A percentile compares a stretch with the other conserved stretches of the same genome.
Conservation (phyloP, 2,888 invertebrate species). For the Pandemis corylana region DNA sequence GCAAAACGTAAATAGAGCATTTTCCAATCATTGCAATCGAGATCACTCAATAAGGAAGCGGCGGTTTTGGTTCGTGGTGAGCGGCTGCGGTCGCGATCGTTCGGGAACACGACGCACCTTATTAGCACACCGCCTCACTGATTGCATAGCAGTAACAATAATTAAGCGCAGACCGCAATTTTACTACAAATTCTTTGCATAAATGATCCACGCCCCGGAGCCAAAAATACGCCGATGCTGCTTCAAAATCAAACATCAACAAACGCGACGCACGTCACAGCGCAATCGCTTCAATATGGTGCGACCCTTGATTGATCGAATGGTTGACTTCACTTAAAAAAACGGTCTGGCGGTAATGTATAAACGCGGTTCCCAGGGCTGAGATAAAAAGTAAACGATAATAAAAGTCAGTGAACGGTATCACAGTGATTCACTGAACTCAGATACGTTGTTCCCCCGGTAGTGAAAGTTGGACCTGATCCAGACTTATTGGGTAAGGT, state of each 20-base stretch:
- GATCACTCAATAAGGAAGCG: conserved; percentile 70
- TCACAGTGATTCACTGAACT: conserved; percentile 56
- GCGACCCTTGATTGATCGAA: neutral
- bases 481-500: conserved; percentile 18
- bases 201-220: neutral
- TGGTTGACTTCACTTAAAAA: conserved; percentile 20
- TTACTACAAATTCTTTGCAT: conserved; percentile 1
- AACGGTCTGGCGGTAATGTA: conserved; percentile 47
- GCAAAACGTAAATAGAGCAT: conserved; percentile 35
- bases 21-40: conserved; percentile 47
- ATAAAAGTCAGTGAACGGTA: conserved; percentile 64
- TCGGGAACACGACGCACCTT: conserved; percentile 25
- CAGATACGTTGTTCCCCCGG: conserved; percentile 56
- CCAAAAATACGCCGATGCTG: neutral
- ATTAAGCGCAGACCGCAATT: conserved; percentile 25
- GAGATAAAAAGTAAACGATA: conserved; percentile 42
- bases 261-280: neutral
- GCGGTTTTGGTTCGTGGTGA: conserved; percentile 46
- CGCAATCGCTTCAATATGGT: neutral
- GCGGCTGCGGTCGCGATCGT: conserved; percentile 30
- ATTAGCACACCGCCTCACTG: conserved; percentile 26
- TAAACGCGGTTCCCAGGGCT: conserved; percentile 51
- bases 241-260: neutral
- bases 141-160: conserved; percentile 24
- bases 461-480: conserved; percentile 69